Conservation (phyloP, 2,797 vertebrate genomes). For the Acanthurus leucopareius region DNA sequence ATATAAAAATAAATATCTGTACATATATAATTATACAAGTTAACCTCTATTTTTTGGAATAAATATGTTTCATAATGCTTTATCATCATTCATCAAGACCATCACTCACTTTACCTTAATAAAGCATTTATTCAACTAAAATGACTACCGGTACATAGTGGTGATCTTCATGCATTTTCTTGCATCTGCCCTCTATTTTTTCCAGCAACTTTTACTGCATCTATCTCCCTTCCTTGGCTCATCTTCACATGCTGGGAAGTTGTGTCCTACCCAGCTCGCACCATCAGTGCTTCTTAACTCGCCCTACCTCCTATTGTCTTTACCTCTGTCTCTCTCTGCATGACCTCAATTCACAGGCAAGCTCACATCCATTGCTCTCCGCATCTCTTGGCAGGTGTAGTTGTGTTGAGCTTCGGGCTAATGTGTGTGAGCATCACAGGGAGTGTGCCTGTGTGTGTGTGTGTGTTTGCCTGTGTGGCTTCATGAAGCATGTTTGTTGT, state of each 20-base stretch:
- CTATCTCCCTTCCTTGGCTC: background rate
- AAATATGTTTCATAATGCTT: background rate
- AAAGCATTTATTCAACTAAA: background rate
- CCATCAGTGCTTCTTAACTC: conserved; percentile 62
- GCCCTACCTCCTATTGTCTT: conserved; percentile 69
- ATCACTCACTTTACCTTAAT: background rate
- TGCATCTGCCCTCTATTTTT: background rate
- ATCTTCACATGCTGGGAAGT: conserved; percentile 38
- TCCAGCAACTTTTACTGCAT: conserved; percentile 1
- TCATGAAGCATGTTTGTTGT: conserved; percentile 53
- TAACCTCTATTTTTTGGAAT: too few species aligned
- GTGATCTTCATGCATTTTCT: background rate
- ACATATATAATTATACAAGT: too few species aligned
- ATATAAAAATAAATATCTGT: too few species aligned
- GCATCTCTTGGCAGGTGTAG: conserved; percentile 75
- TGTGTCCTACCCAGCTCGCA: conserved; percentile 48
- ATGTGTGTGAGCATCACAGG: conserved; percentile 49
- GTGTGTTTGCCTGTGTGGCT: conserved; percentile 14
- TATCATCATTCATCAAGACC: background rate
- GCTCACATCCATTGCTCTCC: conserved; percentile 66
- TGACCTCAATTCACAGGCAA: conserved; percentile 80
- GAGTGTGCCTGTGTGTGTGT: conserved; percentile 9
- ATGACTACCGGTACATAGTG: too few species aligned
- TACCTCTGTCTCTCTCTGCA: conserved; percentile 72
- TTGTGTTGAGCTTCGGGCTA: conserved; percentile 67